Evolutionary conservation across 2,113 vertebrate species (phyloP).

Genomic region (Mustela nigripes): DNA sequence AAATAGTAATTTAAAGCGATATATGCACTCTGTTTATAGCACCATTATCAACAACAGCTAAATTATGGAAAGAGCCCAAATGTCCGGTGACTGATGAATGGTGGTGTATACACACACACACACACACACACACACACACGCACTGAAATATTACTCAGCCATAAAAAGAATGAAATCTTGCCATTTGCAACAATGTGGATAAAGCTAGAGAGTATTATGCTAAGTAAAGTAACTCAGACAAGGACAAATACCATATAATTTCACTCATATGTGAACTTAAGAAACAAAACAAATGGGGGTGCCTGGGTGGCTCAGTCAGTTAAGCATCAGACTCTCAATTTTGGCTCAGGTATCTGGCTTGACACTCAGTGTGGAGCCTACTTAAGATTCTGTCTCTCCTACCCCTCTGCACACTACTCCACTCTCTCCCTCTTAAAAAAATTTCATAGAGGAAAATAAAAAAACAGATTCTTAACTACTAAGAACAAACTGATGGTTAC

Average conservation of each 20-base stretch:
- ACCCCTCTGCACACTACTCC: neutral
- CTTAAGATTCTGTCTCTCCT: neutral
- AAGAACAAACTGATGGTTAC: neutral
- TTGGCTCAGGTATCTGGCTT: neutral
- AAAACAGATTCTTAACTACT: neutral
- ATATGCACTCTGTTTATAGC: neutral
- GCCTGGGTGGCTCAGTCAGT: neutral
- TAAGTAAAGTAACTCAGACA: neutral
- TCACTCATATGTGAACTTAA: neutral
- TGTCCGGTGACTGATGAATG: neutral
- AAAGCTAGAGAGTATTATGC: neutral
- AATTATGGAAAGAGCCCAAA: neutral
- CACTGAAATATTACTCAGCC: neutral
- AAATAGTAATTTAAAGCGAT: neutral
- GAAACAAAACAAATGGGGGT: neutral
- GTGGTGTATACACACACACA: neutral
- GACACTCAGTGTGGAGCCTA: neutral
- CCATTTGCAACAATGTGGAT: neutral
- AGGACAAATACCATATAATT: neutral
- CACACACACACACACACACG: neutral
- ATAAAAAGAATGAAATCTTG: neutral
- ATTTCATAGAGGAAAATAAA: neutral
- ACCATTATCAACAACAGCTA: neutral
- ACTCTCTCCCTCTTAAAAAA: neutral
- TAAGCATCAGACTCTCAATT: neutral